Conservation (phyloP, 2,797 vertebrate species). For the Etheostoma perlongum region DNA sequence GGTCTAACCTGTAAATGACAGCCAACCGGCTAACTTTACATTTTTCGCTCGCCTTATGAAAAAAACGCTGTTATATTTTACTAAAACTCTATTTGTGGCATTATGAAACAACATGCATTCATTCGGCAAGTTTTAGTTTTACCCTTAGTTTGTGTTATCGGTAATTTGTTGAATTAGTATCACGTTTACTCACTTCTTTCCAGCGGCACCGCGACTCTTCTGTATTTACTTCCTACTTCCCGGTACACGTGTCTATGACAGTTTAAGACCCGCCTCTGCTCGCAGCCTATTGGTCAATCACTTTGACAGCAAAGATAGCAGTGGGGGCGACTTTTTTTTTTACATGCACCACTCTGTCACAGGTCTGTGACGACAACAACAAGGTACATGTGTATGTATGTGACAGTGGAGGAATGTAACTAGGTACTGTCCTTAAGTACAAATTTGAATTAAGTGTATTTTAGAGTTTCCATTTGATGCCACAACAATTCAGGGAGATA, state of each 20-base stretch:
- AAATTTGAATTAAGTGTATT: neutral
- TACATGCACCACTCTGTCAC: neutral
- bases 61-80: neutral
- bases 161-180: neutral
- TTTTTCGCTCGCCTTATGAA: neutral
- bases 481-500: neutral
- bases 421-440: neutral
- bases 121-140: neutral
- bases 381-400: neutral
- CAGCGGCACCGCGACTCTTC: conserved; percentile 46
- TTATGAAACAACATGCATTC: neutral
- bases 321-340: neutral
- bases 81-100: neutral
- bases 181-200: conserved; percentile 67
- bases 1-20: conserved; percentile 9
- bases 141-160: accelerated
- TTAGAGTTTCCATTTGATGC: neutral
- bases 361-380: neutral
- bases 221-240: conserved; percentile 85
- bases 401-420: neutral
- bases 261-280: conserved; percentile 46
- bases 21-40: neutral
- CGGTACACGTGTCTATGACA: conserved; percentile 80
- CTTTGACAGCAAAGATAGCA: neutral
- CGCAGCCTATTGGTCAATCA: conserved; percentile 61